Percentiles rank a stretch among this genome's conserved stretches.
Conservation (phyloP, 2,797 vertebrate genomes). For the Sebastes itinus region DNA sequence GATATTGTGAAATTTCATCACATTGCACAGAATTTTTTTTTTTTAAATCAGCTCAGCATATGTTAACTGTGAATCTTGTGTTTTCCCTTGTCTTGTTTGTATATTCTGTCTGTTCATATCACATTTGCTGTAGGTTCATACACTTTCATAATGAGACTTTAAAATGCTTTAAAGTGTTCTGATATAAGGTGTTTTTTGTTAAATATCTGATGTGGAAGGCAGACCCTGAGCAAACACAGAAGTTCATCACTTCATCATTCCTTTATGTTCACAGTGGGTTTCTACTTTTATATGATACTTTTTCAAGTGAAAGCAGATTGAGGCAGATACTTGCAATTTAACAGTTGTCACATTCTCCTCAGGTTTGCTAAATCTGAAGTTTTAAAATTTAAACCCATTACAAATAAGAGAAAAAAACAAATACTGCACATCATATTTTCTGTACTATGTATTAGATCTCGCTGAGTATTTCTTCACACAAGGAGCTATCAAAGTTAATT, state of each 20-base stretch:
- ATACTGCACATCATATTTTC: not conserved
- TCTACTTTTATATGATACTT: not conserved
- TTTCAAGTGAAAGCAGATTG: not conserved
- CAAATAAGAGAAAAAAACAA: not conserved
- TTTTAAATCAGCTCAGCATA: not conserved
- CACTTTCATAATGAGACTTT: not conserved
- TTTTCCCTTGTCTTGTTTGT: not conserved
- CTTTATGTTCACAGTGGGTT: not conserved
- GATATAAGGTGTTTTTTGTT: not conserved
- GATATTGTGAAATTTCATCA: slow-evolving; percentile 39
- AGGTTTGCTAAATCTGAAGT: not conserved
- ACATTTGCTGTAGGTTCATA: not conserved
- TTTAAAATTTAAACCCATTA: not conserved
- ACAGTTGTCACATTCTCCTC: not conserved
- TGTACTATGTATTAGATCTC: not conserved
- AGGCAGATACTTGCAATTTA: not conserved
- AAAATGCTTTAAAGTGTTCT: not conserved
- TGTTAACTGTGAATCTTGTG: not conserved
- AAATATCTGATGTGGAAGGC: not conserved
- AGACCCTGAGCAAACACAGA: not conserved
- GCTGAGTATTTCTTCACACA: not conserved
- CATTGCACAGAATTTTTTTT: slow-evolving; percentile 18
- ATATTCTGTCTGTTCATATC: not conserved
- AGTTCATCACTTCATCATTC: not conserved
- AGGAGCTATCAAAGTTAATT: not conserved